A percentile compares a stretch with the other conserved stretches of the same genome.
Conservation (phyloP, 2,888 invertebrate genomes). For the Lasioglossum vierecki region DNA sequence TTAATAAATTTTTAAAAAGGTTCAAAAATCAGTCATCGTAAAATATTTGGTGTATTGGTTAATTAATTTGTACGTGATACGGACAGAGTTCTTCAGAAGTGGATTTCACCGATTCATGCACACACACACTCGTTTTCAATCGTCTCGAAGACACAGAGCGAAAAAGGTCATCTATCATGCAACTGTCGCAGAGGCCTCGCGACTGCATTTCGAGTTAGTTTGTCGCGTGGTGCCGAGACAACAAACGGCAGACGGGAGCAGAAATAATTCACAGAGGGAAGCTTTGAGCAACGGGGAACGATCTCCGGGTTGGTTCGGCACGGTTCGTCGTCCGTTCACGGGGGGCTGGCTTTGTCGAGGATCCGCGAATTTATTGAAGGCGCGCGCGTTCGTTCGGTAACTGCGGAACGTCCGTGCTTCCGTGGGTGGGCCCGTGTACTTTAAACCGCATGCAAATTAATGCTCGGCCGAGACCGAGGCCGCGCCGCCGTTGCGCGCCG, state of each 20-base stretch:
- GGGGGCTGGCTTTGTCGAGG: conserved; percentile 8
- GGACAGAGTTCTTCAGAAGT: too few relatives aligned
- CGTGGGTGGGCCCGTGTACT: conserved; percentile 23
- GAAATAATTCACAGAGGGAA: background rate
- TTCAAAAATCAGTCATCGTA: too few relatives aligned
- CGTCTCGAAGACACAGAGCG: background rate
- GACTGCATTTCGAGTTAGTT: background rate
- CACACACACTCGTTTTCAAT: background rate
- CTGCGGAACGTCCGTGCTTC: conserved; percentile 15
- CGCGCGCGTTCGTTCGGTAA: conserved; percentile 13
- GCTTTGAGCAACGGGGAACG: background rate
- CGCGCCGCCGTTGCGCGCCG: conserved; percentile 3
- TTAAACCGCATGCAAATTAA: conserved; percentile 56
- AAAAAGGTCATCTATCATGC: background rate
- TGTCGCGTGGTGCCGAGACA: background rate
- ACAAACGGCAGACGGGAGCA: background rate
- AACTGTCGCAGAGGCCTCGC: background rate
- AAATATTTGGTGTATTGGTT: too few relatives aligned
- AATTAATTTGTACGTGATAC: too few relatives aligned
- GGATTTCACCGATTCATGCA: too few relatives aligned
- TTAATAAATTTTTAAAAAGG: too few relatives aligned
- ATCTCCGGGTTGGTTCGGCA: background rate
- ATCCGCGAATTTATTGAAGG: conserved; percentile 35
- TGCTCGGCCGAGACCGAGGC: conserved; percentile 17
- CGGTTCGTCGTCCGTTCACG: background rate